Conservation (phyloP, 2,888 invertebrate genomes). For the Apomyelois bistriatella region DNA sequence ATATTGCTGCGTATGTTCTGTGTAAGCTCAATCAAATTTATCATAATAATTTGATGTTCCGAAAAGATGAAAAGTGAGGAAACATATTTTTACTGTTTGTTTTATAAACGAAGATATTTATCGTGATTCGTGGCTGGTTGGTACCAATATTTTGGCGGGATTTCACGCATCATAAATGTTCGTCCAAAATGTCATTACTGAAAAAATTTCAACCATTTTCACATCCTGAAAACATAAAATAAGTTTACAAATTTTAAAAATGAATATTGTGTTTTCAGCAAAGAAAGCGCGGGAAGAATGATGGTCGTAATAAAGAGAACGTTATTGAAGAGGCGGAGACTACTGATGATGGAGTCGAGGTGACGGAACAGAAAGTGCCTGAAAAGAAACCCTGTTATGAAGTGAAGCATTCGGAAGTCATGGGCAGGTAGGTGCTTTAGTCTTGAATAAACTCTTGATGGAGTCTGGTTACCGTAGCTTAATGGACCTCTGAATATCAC, state of each 20-base stretch:
- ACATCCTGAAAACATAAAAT: background rate
- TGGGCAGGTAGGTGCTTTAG: conserved; percentile 73
- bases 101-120: conserved; percentile 4
- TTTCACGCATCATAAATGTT: background rate
- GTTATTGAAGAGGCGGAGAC: conserved; percentile 40
- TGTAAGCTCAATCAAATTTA: conserved; percentile 33
- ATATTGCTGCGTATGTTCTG: conserved; percentile 59
- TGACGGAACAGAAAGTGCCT: conserved; percentile 65
- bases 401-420: conserved; percentile 79
- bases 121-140: background rate
- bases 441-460: too few species aligned
- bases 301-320: conserved; percentile 62
- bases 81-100: conserved; percentile 15
- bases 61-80: background rate
- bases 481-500: too few species aligned
- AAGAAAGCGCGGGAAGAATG: conserved; percentile 59
- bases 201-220: too few species aligned
- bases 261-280: conserved; percentile 42
- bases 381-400: conserved; percentile 81
- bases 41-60: conserved; percentile 8
- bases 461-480: too few species aligned
- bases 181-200: background rate
- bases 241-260: background rate
- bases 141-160: background rate
- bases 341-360: conserved; percentile 27